phyloP scores from a whole-genome alignment of 2,888 invertebrate genomes.

The Philonicus albiceps region DNA sequence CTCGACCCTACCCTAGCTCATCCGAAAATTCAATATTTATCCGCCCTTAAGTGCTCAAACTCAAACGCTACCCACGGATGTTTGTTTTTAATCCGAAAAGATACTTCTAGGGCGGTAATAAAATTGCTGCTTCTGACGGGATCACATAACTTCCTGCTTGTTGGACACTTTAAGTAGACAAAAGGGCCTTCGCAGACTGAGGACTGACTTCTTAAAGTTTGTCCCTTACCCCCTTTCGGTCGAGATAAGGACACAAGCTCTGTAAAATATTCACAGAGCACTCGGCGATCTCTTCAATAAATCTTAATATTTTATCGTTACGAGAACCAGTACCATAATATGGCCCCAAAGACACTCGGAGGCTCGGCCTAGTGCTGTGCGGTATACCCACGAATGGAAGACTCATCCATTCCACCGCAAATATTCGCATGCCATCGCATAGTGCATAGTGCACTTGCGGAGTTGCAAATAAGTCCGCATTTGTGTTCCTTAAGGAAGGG shows the following conservation, averaged over 20 bases:
- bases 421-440: not conserved
- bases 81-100: conserved; percentile 13
- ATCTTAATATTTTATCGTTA: not conserved
- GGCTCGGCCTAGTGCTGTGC: not conserved
- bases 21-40: conserved; percentile 24
- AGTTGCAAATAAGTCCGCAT: conserved; percentile 4
- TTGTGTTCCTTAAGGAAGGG: not conserved
- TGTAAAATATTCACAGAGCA: not conserved
- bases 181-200: not conserved
- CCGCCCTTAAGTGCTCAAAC: not conserved
- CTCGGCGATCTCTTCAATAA: not conserved
- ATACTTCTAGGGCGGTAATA: not conserved
- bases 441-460: not conserved
- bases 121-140: not conserved
- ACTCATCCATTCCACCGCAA: not conserved
- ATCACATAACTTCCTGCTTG: not conserved
- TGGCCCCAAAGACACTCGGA: not conserved
- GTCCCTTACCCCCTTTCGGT: not conserved
- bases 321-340: not conserved
- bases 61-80: not conserved
- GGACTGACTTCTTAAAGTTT: not conserved
- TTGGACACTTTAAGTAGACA: not conserved
- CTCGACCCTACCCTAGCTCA: not conserved
- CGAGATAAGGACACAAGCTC: not conserved
- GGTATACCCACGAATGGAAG: not conserved